These are phyloP conservation scores for Caenorhabditis macrosperma DNA, from an alignment of 2,888 invertebrate species.

Conservation along the genomic window DNA sequence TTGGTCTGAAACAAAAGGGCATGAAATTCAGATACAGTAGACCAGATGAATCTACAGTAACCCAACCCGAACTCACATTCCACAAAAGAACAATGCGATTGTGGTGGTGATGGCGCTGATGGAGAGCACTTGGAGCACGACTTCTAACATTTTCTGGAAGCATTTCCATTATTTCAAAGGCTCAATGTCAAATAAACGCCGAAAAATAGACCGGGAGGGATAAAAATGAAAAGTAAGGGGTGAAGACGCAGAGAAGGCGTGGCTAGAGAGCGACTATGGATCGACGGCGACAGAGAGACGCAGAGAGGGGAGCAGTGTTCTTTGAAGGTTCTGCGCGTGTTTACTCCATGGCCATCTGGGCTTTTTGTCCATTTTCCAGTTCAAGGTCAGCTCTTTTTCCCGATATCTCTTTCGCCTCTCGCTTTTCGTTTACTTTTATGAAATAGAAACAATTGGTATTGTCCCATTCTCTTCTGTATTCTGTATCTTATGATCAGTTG, in stretches of 20 bases:
- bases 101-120: conserved; percentile 86
- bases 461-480: not conserved
- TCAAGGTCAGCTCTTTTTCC: not conserved
- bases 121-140: conserved; percentile 72
- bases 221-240: not conserved
- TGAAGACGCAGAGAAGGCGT: not conserved
- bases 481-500: conserved; percentile 5
- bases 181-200: not conserved
- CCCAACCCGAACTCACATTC: conserved; percentile 85
- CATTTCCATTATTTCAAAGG: not conserved
- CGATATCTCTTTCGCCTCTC: too few species aligned
- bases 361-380: conserved; percentile 6
- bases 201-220: not conserved
- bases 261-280: not conserved
- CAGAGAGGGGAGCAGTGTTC: conserved; percentile 16
- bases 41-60: not conserved
- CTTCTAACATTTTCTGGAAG: conserved; percentile 41
- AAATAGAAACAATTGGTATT: not conserved
- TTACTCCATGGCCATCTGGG: not conserved
- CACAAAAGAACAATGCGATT: conserved; percentile 89
- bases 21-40: not conserved
- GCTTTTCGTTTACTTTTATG: too few species aligned
- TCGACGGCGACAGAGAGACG: not conserved
- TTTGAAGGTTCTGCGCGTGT: conserved; percentile 18
- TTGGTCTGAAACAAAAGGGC: conserved; percentile 67